Conservation (phyloP, 53 echinoderm and acorn worm genomes). For the Mesocentrotus franciscanus region DNA sequence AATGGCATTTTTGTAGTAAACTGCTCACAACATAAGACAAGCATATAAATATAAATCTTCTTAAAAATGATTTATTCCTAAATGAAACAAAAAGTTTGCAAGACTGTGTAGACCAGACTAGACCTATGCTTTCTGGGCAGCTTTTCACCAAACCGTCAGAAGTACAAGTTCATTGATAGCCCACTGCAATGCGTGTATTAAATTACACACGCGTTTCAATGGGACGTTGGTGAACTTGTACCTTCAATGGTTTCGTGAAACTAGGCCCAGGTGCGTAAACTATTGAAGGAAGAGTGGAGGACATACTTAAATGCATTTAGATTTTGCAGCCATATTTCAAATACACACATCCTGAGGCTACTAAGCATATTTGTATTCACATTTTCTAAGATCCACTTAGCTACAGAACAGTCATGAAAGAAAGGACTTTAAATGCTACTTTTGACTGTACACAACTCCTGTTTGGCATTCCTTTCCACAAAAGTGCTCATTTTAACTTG, state of each 20-base stretch:
- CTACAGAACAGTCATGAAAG: too few species aligned
- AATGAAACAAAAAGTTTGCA: neutral
- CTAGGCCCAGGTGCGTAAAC: too few species aligned
- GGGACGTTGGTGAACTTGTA: neutral
- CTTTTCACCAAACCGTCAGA: too few species aligned
- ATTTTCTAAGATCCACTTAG: too few species aligned
- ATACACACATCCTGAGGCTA: neutral
- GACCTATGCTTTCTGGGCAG: neutral
- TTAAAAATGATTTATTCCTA: neutral
- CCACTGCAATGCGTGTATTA: too few species aligned
- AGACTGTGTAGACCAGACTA: neutral
- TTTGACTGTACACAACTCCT: neutral
- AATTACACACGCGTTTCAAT: too few species aligned
- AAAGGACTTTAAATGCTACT: neutral
- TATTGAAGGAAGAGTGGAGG: too few species aligned
- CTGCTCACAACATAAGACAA: neutral
- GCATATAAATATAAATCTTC: neutral
- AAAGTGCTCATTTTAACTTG: neutral
- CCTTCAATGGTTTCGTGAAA: neutral
- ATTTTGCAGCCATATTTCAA: neutral
- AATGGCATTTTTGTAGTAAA: neutral
- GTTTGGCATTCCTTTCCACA: neutral
- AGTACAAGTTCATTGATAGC: too few species aligned
- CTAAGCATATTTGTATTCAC: neutral
- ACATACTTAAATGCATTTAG: neutral